Evolutionary conservation across 2,888 invertebrate genomes (phyloP), one percentile per base, ranked within the genome.

Genomic region (Epinotia demarniana): DNA sequence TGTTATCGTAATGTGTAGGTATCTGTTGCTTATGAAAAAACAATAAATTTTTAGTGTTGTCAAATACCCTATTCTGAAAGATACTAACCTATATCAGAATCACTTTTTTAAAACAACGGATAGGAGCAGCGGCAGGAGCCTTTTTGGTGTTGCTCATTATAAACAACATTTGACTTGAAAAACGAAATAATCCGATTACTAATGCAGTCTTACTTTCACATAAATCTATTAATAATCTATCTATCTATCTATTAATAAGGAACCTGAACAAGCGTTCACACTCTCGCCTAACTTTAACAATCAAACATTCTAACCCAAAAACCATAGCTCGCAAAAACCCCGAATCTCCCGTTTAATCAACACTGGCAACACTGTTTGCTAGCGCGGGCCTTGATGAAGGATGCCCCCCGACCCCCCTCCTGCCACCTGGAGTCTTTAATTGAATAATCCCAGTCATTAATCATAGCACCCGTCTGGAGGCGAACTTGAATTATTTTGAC

Each of bases 371-470:
- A 66, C 62, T 57, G 58, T 49, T 60, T 33, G 57, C 53, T n/a
- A 64, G 87, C 86, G 87, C 87, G 81, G 80, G 81, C 78, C 84
- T 85, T 87, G 88, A 88, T 86, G 87, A 86, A 88, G 81, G 84
- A 80, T 66, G 67, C 76, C 73, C 76, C 75, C 72, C 74, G 53
- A 67, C 66, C 57, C 67, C 79, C 76, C 73, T 77, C 80, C 80
- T 87, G 83, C 83, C 89, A 92, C 92, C 92, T 92, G 91, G 87
- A 88, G 90, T 90, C 91, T 91, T 93, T 94, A 94, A 94, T 94
- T 94, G 92, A 94, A 94, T 94, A 94, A 94, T 94, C 92, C 89
- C 86, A 85, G 89, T 92, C 94, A 94, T 94, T 94, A 94, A 94
- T 94, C 94, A 94, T 92, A 88, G 84, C 83, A 82, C 84, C 87